Conservation (phyloP, 2,888 invertebrate species). For the Drosophila percnosoma region DNA sequence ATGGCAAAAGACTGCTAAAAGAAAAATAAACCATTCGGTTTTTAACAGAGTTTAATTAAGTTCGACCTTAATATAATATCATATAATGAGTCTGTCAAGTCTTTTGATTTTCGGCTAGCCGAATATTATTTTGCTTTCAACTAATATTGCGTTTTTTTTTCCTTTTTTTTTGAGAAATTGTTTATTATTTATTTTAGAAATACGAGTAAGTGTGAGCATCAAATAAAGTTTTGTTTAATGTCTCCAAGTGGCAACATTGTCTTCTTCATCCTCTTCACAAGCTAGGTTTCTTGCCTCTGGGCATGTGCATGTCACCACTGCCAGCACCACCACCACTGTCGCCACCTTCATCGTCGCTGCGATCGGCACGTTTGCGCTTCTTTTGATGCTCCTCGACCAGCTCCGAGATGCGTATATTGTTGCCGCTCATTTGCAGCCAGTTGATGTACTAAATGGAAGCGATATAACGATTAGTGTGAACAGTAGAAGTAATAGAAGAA, state of each 20-base stretch:
- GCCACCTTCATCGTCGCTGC: conserved; percentile 72
- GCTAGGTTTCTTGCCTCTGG: conserved; percentile 58
- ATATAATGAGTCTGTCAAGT: conserved; percentile 14
- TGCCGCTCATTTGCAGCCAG: conserved; percentile 83
- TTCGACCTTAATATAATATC: not conserved
- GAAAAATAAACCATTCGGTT: not conserved
- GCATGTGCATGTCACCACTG: conserved; percentile 50
- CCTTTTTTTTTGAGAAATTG: conserved; percentile 6
- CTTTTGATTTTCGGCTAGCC: not conserved
- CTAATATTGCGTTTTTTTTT: not conserved
- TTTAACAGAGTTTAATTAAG: not conserved
- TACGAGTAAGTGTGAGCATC: conserved; percentile 23
- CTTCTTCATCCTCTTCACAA: conserved; percentile 35
- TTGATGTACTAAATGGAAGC: conserved; percentile 76
- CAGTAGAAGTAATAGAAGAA: not conserved
- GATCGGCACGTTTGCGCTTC: conserved; percentile 81
- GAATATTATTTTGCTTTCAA: conserved; percentile 3
- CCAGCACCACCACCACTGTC: conserved; percentile 70
- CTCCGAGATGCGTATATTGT: conserved; percentile 79
- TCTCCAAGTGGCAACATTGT: conserved; percentile 1
- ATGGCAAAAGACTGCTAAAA: not conserved
- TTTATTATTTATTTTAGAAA: conserved; percentile 25
- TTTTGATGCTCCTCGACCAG: conserved; percentile 84
- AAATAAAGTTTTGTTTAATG: conserved; percentile 45
- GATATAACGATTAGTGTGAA: not conserved